Evolutionary conservation across 2,888 invertebrate species (phyloP).

Genomic region (Alloscopus bannaensis): DNA sequence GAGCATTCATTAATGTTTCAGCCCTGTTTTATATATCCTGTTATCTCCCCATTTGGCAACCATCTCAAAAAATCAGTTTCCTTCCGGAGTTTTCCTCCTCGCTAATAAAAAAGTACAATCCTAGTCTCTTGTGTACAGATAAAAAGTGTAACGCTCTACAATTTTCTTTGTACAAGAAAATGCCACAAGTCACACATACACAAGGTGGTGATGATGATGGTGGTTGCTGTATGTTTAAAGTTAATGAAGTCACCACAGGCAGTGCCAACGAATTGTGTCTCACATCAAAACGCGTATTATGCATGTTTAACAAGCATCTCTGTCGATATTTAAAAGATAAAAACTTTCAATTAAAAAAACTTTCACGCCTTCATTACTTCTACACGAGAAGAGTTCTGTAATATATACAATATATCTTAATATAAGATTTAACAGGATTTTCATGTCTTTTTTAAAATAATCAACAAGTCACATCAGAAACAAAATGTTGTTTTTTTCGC

Average conservation of each 20-base stretch:
- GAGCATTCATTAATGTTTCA: too few species aligned
- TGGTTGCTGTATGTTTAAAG: neutral
- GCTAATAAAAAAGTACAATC: too few species aligned
- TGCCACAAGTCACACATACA: neutral
- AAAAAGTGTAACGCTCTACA: too few species aligned
- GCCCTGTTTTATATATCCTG: slow-evolving; percentile 1
- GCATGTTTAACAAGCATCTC: slow-evolving; percentile 5
- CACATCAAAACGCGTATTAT: neutral
- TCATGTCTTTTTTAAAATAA: too few species aligned
- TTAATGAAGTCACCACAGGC: neutral
- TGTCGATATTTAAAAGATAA: neutral
- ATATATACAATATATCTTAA: slow-evolving; percentile 1
- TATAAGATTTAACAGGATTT: neutral
- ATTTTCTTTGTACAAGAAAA: neutral
- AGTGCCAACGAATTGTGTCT: neutral
- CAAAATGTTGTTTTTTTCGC: neutral
- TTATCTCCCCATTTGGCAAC: neutral
- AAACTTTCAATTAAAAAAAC: slow-evolving; percentile 32
- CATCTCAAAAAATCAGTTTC: neutral
- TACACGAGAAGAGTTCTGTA: slow-evolving; percentile 9
- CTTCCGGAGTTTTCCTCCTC: neutral
- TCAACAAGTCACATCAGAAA: slow-evolving; percentile 9
- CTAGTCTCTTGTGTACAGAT: too few species aligned
- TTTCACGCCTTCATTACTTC: slow-evolving; percentile 31
- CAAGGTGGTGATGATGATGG: neutral